Evolutionary conservation across 2,113 vertebrate genomes (phyloP).

Genomic region (Suricata suricatta): DNA sequence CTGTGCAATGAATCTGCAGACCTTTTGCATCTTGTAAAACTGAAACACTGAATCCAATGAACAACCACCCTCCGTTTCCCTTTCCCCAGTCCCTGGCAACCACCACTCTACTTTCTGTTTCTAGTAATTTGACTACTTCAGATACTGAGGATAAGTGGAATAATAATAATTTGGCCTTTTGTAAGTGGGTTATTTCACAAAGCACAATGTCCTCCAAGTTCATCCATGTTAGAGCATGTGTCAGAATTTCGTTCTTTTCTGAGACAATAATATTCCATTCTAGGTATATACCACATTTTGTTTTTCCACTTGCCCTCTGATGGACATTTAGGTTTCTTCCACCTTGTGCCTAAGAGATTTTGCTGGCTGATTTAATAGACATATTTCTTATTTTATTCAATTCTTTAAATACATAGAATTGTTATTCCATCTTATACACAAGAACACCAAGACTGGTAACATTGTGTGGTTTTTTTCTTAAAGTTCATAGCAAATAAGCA

Average conservation of each 20-base stretch:
- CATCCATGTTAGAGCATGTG: not conserved
- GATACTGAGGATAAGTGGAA: not conserved
- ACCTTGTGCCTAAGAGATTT: not conserved
- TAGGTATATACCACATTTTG: not conserved
- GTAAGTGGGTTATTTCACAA: not conserved
- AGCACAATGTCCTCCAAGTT: not conserved
- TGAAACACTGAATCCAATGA: not conserved
- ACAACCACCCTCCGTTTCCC: not conserved
- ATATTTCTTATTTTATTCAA: not conserved
- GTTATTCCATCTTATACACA: not conserved
- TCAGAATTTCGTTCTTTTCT: not conserved
- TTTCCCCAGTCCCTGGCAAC: not conserved
- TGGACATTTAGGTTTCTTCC: not conserved
- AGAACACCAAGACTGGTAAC: not conserved
- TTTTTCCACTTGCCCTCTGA: not conserved
- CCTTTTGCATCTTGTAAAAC: slow-evolving; percentile 10
- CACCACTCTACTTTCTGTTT: not conserved
- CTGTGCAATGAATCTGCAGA: not conserved
- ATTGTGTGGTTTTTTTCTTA: not conserved
- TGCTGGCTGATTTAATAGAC: not conserved
- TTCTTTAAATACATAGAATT: not conserved
- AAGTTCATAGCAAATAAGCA: not conserved
- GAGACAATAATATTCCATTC: not conserved
- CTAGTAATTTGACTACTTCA: not conserved
- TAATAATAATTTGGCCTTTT: not conserved